Conservation (phyloP, 1,140 invertebrate species). For the Sminthurides bifidus region DNA sequence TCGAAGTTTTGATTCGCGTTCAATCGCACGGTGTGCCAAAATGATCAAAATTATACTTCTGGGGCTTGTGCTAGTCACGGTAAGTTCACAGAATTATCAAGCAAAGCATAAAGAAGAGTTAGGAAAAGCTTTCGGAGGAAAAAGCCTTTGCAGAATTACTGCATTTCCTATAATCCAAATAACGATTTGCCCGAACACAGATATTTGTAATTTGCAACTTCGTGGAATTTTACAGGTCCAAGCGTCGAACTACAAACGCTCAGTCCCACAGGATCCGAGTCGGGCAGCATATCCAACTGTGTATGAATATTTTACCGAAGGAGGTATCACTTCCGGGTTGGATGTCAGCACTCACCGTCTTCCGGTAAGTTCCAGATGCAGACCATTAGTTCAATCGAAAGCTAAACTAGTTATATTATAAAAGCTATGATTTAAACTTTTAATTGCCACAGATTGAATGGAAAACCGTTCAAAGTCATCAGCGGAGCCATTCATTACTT, state of each 20-base stretch:
- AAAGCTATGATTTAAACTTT: background rate
- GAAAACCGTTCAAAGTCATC: constrained; percentile 35
- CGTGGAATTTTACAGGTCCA: background rate
- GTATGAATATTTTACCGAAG: constrained; percentile 12
- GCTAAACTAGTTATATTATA: background rate
- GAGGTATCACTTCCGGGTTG: background rate
- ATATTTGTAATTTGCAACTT: too few relatives aligned
- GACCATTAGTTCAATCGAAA: background rate
- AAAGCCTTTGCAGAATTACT: too few relatives aligned
- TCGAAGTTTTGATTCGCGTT: too few relatives aligned
- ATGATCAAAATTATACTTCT: too few relatives aligned
- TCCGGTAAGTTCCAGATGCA: background rate
- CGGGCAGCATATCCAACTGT: constrained; percentile 16
- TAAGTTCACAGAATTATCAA: too few relatives aligned
- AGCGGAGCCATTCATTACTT: constrained; percentile 47
- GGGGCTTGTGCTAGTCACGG: too few relatives aligned
- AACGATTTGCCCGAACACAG: too few relatives aligned
- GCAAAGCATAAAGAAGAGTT: too few relatives aligned
- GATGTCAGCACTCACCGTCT: background rate
- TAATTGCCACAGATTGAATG: constrained; percentile 33
- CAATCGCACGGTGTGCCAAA: too few relatives aligned
- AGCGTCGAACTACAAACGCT: background rate
- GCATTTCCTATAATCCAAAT: too few relatives aligned
- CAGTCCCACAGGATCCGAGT: background rate
- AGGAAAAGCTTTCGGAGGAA: too few relatives aligned